Percentiles rank a stretch among this genome's conserved stretches.
Evolutionary conservation across 1,140 invertebrate species (phyloP).

Genomic region (Drosophila erecta): DNA sequence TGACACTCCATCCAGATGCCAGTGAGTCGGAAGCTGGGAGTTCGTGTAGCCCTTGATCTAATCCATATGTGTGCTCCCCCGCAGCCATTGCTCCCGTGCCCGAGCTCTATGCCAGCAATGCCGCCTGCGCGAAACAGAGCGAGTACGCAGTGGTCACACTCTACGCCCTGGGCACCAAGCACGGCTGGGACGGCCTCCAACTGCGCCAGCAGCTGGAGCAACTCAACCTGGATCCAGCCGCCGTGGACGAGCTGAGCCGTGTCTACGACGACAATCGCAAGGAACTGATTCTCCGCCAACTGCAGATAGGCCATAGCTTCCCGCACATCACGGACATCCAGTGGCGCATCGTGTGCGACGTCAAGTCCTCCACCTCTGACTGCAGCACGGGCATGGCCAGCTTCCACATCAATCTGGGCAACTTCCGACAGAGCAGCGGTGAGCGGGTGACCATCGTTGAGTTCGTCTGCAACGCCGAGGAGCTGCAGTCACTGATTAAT

Average conservation of each 20-base stretch:
- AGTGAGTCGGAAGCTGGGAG: slow-evolving; percentile 46
- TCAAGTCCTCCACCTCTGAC: slow-evolving; percentile 75
- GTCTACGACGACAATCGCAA: slow-evolving; percentile 74
- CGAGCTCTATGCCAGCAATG: slow-evolving; percentile 78
- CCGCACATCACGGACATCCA: slow-evolving; percentile 80
- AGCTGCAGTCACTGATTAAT: slow-evolving; percentile 78
- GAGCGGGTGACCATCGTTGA: slow-evolving; percentile 71
- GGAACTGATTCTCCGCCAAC: slow-evolving; percentile 65
- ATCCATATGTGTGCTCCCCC: background rate
- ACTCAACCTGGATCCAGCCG: slow-evolving; percentile 30
- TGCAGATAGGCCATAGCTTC: slow-evolving; percentile 71
- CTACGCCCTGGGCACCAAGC: slow-evolving; percentile 73
- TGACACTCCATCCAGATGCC: slow-evolving; percentile 76
- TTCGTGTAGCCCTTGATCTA: background rate
- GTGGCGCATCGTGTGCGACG: slow-evolving; percentile 79
- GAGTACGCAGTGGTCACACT: slow-evolving; percentile 80
- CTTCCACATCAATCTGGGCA: slow-evolving; percentile 73
- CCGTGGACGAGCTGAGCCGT: slow-evolving; percentile 67
- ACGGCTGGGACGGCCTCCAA: slow-evolving; percentile 46
- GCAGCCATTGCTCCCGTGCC: slow-evolving; percentile 79
- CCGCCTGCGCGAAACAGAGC: slow-evolving; percentile 76
- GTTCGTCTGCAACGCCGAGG: slow-evolving; percentile 80
- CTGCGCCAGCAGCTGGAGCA: slow-evolving; percentile 64
- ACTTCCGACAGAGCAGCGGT: slow-evolving; percentile 66
- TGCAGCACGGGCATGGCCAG: slow-evolving; percentile 64